Evolutionary conservation across 2,888 invertebrate species (phyloP).

Genomic region (Margaritifera margaritifera): DNA sequence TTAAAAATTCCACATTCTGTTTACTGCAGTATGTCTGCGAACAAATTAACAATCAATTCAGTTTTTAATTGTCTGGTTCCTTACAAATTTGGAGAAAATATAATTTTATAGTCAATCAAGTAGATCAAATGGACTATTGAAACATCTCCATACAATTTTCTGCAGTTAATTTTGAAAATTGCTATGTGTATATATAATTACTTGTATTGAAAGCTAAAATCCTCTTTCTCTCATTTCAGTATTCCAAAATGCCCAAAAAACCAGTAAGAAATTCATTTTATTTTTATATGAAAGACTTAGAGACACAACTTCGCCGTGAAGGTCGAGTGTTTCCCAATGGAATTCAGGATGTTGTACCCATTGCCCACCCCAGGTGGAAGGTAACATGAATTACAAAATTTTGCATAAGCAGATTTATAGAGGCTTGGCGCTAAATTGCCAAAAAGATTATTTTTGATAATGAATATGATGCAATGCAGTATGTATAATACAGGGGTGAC

Average conservation of each 20-base stretch:
- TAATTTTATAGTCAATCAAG: no score
- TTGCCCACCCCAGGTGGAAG: slow-evolving; percentile 63
- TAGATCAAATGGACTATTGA: no score
- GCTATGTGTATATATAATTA: no score
- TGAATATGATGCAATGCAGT: background rate
- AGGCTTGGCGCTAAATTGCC: background rate
- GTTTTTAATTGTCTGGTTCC: no score
- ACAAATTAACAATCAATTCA: no score
- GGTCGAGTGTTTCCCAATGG: slow-evolving; percentile 61
- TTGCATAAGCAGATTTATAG: background rate
- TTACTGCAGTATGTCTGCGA: no score
- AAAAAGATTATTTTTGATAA: background rate
- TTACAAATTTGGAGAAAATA: no score
- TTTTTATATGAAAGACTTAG: slow-evolving; percentile 62
- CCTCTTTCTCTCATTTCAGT: slow-evolving; percentile 3
- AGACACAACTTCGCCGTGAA: slow-evolving; percentile 48
- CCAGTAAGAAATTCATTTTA: slow-evolving; percentile 59
- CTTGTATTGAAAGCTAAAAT: slow-evolving; percentile 1
- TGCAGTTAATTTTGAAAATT: no score
- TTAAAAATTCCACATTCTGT: no score
- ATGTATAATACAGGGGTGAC: no score
- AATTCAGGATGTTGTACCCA: slow-evolving; percentile 58
- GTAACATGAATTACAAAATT: slow-evolving; percentile 17
- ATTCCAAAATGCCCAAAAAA: slow-evolving; percentile 55
- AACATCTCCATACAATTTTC: no score